Evolutionary conservation across 92 coral and sea anemone genomes (phyloP), one percentile per base, ranked within the genome.

Genomic region (Epizoanthus stellaris): DNA sequence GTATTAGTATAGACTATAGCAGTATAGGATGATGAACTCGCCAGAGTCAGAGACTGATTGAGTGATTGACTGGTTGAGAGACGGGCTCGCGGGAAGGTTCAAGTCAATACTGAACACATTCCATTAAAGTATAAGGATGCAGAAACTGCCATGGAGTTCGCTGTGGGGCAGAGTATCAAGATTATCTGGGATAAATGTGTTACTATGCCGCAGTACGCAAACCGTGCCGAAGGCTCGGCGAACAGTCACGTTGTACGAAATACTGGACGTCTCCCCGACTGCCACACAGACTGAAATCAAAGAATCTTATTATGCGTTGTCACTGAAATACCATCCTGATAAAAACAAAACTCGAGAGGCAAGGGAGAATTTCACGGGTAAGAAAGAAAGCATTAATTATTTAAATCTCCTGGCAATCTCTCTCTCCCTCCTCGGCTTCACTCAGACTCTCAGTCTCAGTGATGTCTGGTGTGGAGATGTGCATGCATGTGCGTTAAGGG

Each of bases 201-300:
- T 21, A 16, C 19, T n/a, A 11, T 12, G 54, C 52, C 38, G 72
- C 5, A 79, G 36, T 62, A 40, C 71, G 6, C 42, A 79, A 12
- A 62, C 71, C 36, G 5, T 63, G 19, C 72, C 71, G 40, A 84
- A 79, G 69, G 65, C 64, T 4, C 85, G 73, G 34, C 77, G 79
- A 49, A 67, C 72, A 59, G 74, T 42, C 40, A 81, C 93, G 2
- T 87, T 92, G 54, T 96, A 96, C 73, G 98, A 94, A 40, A 80
- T 88, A 6, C 36, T 96, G 58, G 95, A 91, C 17, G 92, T 96
- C 17, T 85, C 91, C 6, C 95, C 97, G 30, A 88, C 93, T 39
- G 98, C 98, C 0, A 94, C 98, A 43, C 98, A 92, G 60, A 84
- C 74, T 53, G 98, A 96, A 49, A 94, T 96, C 80, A 96, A 94